Evolutionary conservation across 2,113 vertebrate genomes (phyloP).

Genomic region (Peucedramus taeniatus): DNA sequence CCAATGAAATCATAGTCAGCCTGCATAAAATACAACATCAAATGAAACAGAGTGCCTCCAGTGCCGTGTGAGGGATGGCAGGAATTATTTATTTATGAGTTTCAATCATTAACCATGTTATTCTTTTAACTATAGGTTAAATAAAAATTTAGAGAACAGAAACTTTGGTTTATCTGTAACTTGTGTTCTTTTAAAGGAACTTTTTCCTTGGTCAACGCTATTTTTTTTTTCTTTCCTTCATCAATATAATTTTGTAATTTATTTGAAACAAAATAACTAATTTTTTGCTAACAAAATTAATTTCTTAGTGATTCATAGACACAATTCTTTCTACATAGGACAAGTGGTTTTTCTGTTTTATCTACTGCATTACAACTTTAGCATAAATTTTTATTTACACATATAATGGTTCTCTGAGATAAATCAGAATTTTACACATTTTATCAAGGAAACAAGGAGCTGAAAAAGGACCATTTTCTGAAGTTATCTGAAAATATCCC

Average conservation of each 20-base stretch:
- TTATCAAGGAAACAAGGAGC: background rate
- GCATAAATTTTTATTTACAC: background rate
- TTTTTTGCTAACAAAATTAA: background rate
- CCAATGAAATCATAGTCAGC: background rate
- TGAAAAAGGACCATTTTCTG: background rate
- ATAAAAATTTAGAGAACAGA: background rate
- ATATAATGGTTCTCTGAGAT: background rate
- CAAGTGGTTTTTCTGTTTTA: background rate
- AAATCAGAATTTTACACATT: background rate
- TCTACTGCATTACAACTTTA: background rate
- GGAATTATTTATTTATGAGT: background rate
- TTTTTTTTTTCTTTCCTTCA: background rate
- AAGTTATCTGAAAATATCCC: background rate
- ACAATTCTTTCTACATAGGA: background rate
- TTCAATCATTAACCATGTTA: background rate
- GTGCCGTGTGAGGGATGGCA: background rate
- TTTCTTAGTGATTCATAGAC: background rate
- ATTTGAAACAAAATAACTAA: background rate
- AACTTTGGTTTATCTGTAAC: background rate
- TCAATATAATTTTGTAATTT: background rate
- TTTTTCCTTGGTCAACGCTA: background rate
- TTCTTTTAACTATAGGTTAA: background rate
- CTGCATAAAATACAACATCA: background rate
- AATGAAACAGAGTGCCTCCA: background rate
- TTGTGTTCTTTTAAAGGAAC: background rate